phyloP scores from a whole-genome alignment of 2,797 vertebrate genomes.

The Hirundo rustica region DNA sequence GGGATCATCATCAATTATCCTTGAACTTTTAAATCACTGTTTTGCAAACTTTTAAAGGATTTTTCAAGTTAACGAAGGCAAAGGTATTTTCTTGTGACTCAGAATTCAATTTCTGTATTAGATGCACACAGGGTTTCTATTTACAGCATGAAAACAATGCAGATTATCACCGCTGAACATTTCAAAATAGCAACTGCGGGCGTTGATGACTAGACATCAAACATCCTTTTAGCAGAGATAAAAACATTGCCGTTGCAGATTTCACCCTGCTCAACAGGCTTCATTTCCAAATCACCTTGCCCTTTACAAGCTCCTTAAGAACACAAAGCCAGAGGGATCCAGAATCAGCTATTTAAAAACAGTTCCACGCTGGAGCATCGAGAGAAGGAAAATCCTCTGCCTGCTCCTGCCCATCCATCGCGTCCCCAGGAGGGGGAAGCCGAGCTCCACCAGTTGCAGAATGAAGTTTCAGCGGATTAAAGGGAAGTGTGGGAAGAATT shows the following conservation, averaged over 20 bases:
- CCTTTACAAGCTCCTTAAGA: background rate
- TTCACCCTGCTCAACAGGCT: background rate
- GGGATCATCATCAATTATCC: background rate
- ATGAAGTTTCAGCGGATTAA: background rate
- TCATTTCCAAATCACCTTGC: background rate
- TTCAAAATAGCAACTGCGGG: background rate
- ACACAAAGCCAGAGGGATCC: background rate
- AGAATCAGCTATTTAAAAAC: background rate
- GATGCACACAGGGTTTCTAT: background rate
- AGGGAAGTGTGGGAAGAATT: background rate
- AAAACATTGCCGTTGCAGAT: background rate
- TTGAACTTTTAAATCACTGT: background rate
- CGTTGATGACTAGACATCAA: background rate
- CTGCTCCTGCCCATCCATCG: background rate
- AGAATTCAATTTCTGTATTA: background rate
- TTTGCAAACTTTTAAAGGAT: background rate
- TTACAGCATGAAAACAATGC: background rate
- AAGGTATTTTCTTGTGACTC: background rate
- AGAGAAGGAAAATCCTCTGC: background rate
- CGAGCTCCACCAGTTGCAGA: background rate
- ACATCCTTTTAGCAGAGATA: background rate
- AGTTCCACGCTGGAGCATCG: background rate
- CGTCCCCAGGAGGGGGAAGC: slow-evolving; percentile 22
- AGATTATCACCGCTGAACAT: background rate
- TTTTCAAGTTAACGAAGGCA: background rate